A percentile compares a stretch with the other conserved stretches of the same genome.
Conservation (phyloP, 1,140 invertebrate genomes). For the Anastatus disparis region DNA sequence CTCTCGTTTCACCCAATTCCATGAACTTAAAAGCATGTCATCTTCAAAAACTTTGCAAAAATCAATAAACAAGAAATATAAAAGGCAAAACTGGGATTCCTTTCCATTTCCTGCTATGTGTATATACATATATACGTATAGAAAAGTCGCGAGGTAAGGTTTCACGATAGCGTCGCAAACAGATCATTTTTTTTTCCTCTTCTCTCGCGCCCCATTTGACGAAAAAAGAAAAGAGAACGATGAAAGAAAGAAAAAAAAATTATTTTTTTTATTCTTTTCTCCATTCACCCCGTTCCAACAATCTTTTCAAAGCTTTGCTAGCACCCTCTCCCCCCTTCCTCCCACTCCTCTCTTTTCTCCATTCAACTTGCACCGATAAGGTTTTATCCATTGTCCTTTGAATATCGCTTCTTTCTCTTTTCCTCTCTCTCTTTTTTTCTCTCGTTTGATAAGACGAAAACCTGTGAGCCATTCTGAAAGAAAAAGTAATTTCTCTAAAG, state of each 20-base stretch:
- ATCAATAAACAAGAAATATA: not conserved
- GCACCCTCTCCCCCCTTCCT: not conserved
- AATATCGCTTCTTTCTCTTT: slow-evolving; percentile 38
- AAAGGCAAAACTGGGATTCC: not conserved
- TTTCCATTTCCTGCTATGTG: not conserved
- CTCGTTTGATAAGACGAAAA: slow-evolving; percentile 38
- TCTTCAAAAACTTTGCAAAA: too few relatives aligned
- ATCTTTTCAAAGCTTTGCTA: too few relatives aligned
- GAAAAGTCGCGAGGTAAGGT: too few relatives aligned
- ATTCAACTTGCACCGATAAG: slow-evolving; percentile 23
- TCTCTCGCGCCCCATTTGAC: slow-evolving; percentile 7
- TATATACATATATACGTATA: too few relatives aligned
- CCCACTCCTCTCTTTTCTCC: not conserved
- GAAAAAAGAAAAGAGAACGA: not conserved
- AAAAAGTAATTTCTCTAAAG: slow-evolving; percentile 30
- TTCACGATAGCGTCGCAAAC: slow-evolving; percentile 7
- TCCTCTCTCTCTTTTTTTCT: too few relatives aligned
- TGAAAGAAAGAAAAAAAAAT: not conserved
- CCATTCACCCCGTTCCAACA: not conserved
- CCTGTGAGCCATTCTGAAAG: slow-evolving; percentile 9
- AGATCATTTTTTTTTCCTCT: too few relatives aligned
- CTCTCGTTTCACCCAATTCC: too few relatives aligned
- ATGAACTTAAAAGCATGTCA: too few relatives aligned
- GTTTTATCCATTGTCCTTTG: slow-evolving; percentile 39
- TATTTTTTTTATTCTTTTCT: slow-evolving; percentile 15